Evolutionary conservation across 2,888 invertebrate species (phyloP), one percentile per base, ranked within the genome.

Genomic region (Ormyrus thymus): DNA sequence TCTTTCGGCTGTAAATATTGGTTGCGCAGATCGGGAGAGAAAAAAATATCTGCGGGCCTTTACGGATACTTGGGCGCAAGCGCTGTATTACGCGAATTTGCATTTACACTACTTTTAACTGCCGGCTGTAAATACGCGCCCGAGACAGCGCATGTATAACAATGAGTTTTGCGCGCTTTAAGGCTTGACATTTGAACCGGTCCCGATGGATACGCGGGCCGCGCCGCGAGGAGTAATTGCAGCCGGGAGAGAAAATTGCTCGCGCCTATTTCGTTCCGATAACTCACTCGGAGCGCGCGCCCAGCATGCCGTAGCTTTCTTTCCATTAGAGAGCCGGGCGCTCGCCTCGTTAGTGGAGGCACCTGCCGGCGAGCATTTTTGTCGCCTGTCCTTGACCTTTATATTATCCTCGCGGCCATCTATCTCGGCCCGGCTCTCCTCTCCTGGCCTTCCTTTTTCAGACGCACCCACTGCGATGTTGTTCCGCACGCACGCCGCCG

Each of bases 401-500:
- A 73, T 74, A 74, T 77, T 76, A 80, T 80, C 80, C 73, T 66
- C 59, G 11, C 8, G 46, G 58, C 15, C 72, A 79, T 79, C 72
- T 76, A 72, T 70, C 70, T 68, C 7, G 8, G 6, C 46, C 7
- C 43, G n/a, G 53, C 81, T 80, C 78, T 78, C 71, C 79, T 29
- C 68, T 71, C 46, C 64, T 46, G 45, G 15, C 62, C 9, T 69
- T 76, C 62, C 48, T 77, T 77, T 77, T 71, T 71, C 55, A 45
- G 55, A 13, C 29, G 62, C 76, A 58, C 65, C 62, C 56, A 64
- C 70, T 55, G 64, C 69, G 72, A 73, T 76, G 79, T 79, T 79
- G 76, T 76, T 76, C 72, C 56, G 76, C 76, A 72, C 72, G 76
- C 79, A 69, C 70, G 75, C 48, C 61, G 50, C 6, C 29, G 55